phyloP scores from a whole-genome alignment of 2,888 invertebrate species.

The Bombyx huttoni region DNA sequence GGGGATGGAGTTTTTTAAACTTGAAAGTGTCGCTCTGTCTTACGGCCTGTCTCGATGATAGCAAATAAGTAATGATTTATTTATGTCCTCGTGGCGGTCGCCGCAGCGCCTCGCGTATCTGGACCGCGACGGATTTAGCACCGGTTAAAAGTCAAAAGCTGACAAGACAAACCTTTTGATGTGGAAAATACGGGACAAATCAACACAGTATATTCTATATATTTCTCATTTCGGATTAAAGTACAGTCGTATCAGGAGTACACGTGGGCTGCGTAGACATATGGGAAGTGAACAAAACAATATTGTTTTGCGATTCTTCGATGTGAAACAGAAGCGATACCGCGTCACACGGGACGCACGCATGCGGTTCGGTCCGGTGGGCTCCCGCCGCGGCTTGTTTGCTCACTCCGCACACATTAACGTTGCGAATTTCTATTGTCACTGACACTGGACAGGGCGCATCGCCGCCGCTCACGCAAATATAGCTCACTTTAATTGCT shows the following conservation, averaged over 20 bases:
- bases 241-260: background rate
- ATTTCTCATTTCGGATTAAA: background rate
- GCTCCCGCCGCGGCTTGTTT: background rate
- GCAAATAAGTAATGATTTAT: constrained; percentile 1
- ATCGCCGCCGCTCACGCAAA: background rate
- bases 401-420: background rate
- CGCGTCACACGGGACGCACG: too few relatives aligned
- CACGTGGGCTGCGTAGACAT: background rate
- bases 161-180: constrained; percentile 11
- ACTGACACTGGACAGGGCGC: background rate
- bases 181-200: background rate
- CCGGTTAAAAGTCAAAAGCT: constrained; percentile 10
- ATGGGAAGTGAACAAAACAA: too few relatives aligned
- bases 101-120: constrained; percentile 1
- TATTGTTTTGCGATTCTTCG: too few relatives aligned
- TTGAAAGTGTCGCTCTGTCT: background rate
- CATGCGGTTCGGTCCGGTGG: background rate
- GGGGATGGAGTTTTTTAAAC: background rate
- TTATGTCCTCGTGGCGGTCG: background rate
- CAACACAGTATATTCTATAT: background rate
- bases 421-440: too few relatives aligned
- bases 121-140: constrained; percentile 9
- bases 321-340: too few relatives aligned
- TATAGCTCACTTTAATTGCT: background rate
- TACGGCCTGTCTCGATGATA: background rate